Percentiles rank a stretch among this genome's conserved stretches.
Conservation (phyloP, 2,113 vertebrate genomes). For the Podarcis raffonei region DNA sequence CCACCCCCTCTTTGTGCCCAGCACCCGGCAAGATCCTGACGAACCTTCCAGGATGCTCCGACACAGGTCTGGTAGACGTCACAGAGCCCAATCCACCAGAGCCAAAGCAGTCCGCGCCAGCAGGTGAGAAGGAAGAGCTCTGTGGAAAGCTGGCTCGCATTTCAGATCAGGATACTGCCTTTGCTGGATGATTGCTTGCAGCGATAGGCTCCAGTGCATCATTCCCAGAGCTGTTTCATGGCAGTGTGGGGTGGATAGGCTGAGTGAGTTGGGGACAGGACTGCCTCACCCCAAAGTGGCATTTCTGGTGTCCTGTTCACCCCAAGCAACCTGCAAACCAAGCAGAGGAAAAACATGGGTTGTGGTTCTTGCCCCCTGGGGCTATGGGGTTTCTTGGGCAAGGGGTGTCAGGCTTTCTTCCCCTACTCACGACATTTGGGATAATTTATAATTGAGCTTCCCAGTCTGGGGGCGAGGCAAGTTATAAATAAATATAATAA, state of each 20-base stretch:
- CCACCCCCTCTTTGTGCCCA: not conserved
- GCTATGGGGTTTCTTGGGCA: no score
- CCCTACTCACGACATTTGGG: not conserved
- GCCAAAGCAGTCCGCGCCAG: rapidly evolving
- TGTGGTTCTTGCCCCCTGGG: no score
- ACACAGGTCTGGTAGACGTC: rapidly evolving
- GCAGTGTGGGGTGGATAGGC: not conserved
- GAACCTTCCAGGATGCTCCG: not conserved
- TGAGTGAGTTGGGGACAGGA: not conserved
- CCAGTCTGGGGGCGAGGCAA: no score
- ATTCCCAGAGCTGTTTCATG: not conserved
- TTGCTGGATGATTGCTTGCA: not conserved
- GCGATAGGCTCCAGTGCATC: no score
- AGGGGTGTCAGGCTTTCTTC: no score
- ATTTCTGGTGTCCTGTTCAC: not conserved
- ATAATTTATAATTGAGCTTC: no score
- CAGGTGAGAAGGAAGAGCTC: constrained; percentile 25
- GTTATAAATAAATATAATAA: no score
- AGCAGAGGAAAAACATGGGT: no score
- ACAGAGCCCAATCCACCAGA: not conserved
- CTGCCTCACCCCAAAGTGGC: not conserved
- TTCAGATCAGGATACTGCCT: not conserved
- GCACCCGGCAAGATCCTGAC: constrained; percentile 23
- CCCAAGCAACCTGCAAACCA: not conserved
- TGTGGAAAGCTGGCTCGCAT: rapidly evolving